A percentile compares a stretch with the other conserved stretches of the same genome.
Conservation (phyloP, 2,113 vertebrate genomes). For the Oxyura jamaicensis region DNA sequence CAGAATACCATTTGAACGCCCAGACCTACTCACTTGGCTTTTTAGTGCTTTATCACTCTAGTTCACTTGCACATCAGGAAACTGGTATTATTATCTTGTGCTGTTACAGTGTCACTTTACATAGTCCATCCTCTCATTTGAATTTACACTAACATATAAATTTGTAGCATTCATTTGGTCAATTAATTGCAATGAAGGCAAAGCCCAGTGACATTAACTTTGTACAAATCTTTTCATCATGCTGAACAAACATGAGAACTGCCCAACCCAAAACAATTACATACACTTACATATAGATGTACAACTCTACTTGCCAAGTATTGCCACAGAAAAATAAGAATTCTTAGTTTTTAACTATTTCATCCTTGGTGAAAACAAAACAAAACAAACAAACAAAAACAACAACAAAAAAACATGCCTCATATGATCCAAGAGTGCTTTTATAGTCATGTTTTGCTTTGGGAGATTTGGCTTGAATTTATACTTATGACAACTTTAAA, state of each 20-base stretch:
- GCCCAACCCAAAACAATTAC: background rate
- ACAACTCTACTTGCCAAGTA: background rate
- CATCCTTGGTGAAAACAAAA: background rate
- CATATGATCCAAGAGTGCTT: rapidly evolving
- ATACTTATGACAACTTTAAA: background rate
- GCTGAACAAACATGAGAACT: background rate
- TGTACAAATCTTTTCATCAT: background rate
- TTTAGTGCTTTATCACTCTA: background rate
- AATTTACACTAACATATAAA: background rate
- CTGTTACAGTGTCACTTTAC: background rate
- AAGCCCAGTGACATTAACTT: background rate
- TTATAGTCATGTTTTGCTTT: background rate
- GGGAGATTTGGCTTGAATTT: background rate
- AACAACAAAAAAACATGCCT: background rate
- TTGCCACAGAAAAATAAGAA: background rate
- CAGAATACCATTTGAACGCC: background rate
- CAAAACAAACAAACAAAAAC: too few species aligned
- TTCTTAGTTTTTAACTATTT: background rate
- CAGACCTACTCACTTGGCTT: too few species aligned
- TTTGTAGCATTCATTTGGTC: background rate
- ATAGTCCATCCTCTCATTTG: background rate
- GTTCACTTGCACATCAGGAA: background rate
- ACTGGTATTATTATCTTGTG: background rate
- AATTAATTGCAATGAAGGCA: background rate
- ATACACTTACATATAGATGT: background rate